phyloP scores from a whole-genome alignment of 2,797 vertebrate species.

The Rhynchonycteris naso region DNA sequence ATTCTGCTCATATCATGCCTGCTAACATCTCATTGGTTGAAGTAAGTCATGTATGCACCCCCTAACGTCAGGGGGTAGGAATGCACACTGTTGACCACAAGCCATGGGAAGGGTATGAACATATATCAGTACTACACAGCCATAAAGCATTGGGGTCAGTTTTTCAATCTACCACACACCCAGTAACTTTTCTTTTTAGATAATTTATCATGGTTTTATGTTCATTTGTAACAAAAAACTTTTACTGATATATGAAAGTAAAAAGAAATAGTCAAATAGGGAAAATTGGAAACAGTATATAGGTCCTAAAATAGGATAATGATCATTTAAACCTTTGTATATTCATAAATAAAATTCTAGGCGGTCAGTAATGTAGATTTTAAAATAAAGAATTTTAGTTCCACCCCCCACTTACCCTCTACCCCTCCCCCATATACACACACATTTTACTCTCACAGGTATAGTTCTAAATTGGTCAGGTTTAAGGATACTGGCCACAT shows the following conservation, averaged over 20 bases:
- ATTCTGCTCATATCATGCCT: background rate
- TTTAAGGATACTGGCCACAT: background rate
- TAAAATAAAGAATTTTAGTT: background rate
- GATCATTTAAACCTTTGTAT: background rate
- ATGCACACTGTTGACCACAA: background rate
- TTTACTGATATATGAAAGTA: background rate
- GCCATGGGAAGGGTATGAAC: background rate
- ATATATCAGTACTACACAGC: background rate
- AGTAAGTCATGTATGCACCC: background rate
- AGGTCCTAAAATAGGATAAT: background rate
- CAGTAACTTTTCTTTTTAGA: conserved; percentile 9
- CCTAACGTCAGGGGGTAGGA: background rate
- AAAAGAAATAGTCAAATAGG: background rate
- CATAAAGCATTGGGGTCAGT: background rate
- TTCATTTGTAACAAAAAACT: background rate
- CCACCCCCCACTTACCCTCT: background rate
- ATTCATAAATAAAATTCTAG: background rate
- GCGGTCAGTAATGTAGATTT: background rate
- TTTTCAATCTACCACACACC: background rate
- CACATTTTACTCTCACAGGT: background rate
- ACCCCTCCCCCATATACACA: background rate
- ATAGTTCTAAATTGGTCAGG: background rate
- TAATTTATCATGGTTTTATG: background rate
- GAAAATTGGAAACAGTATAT: background rate
- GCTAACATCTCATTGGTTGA: background rate